Conservation (phyloP, 1,140 invertebrate species). For the Atopsyche davidsoni region DNA sequence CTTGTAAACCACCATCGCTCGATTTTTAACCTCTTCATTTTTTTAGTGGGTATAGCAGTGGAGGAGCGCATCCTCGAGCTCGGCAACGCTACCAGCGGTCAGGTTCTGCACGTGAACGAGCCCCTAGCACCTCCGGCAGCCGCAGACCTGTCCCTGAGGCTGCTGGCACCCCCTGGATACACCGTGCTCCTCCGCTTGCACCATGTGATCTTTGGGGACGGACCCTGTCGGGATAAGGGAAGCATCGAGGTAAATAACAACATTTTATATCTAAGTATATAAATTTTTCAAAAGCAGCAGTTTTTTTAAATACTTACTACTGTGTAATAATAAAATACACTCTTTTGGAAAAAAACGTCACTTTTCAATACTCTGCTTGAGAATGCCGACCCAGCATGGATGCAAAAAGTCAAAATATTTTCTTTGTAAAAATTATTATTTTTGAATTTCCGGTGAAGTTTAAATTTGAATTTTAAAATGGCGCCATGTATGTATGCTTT, state of each 20-base stretch:
- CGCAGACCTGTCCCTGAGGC: constrained; percentile 48
- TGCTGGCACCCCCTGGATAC: constrained; percentile 53
- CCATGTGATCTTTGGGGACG: constrained; percentile 39
- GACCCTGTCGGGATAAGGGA: constrained; percentile 21
- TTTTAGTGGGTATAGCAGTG: constrained; percentile 25
- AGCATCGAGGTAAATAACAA: constrained; percentile 25
- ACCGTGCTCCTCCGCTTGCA: constrained; percentile 50
- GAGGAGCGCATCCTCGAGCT: constrained; percentile 38
- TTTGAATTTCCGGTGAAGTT: no score
- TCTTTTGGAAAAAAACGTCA: no score
- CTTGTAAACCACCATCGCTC: neutral
- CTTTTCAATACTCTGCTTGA: no score
- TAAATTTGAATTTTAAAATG: no score
- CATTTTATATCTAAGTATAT: neutral
- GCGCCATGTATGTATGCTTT: no score
- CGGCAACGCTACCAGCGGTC: constrained; percentile 35
- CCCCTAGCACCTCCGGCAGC: constrained; percentile 45
- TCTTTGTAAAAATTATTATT: no score
- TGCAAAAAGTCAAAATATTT: no score
- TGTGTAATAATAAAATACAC: no score
- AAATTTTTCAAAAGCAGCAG: no score
- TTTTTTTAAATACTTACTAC: no score
- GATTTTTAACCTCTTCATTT: neutral
- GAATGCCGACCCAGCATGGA: no score
- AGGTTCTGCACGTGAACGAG: constrained; percentile 51